Conservation (phyloP, 2,113 vertebrate species). For the Todiramphus chloris region DNA sequence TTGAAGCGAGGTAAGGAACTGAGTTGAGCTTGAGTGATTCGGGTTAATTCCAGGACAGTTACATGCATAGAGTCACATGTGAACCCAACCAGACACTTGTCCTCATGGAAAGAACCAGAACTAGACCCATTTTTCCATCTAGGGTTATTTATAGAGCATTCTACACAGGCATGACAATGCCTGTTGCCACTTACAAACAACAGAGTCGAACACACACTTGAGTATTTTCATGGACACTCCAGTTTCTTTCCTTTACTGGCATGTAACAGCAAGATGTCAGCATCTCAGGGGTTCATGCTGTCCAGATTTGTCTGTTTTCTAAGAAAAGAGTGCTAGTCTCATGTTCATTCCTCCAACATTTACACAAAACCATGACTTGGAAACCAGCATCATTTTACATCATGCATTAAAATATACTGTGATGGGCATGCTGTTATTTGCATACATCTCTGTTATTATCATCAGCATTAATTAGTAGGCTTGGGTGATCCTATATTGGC, state of each 20-base stretch:
- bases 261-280: background rate
- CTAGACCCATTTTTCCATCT: background rate
- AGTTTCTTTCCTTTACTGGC: background rate
- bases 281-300: background rate
- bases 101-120: background rate
- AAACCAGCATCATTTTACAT: background rate
- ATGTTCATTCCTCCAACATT: background rate
- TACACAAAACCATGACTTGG: conserved; percentile 9
- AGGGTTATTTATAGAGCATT: background rate
- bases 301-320: background rate
- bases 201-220: background rate
- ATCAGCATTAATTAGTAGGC: background rate
- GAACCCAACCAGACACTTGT: background rate
- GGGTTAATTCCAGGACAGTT: background rate
- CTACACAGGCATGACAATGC: background rate
- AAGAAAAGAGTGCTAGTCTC: background rate
- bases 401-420: background rate
- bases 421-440: background rate
- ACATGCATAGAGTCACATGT: background rate
- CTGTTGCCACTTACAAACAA: conserved; percentile 21
- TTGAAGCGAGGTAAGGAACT: background rate
- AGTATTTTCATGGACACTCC: background rate
- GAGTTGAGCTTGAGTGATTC: background rate
- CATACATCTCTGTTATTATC: background rate
- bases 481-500: background rate